Percentiles rank a stretch among this genome's conserved stretches.
Conservation (phyloP, 2,113 vertebrate species). For the Lanius collurio region DNA sequence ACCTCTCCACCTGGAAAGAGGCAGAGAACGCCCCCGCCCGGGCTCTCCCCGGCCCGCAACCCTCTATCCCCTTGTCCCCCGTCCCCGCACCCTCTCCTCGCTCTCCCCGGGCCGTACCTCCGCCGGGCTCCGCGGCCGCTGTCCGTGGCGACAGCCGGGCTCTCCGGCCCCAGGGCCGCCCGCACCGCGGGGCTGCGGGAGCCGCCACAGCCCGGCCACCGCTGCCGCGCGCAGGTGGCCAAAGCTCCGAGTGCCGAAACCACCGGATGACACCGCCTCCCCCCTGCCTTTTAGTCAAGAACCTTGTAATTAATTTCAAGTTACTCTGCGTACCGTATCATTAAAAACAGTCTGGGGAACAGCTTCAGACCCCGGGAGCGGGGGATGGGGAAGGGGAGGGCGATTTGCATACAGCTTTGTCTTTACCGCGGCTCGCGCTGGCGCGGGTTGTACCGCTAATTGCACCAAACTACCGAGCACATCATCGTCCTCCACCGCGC, state of each 20-base stretch:
- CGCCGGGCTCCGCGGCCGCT: background rate
- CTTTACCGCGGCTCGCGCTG: slow-evolving; percentile 30
- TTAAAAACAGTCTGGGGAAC: slow-evolving; percentile 59
- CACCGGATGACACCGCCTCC: slow-evolving; percentile 47
- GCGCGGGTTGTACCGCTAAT: slow-evolving; percentile 62
- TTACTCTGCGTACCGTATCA: slow-evolving; percentile 56
- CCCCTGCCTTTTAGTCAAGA: slow-evolving; percentile 53
- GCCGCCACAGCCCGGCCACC: background rate
- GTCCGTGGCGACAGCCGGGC: background rate
- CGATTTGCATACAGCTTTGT: slow-evolving; percentile 77
- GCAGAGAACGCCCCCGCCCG: background rate
- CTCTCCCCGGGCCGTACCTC: background rate
- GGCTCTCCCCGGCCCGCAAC: background rate
- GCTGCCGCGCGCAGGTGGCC: slow-evolving; percentile 75
- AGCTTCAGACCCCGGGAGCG: background rate
- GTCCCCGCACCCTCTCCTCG: background rate
- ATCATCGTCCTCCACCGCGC: slow-evolving; percentile 13
- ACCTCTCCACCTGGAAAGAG: background rate
- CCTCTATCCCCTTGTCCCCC: background rate
- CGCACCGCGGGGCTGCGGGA: background rate
- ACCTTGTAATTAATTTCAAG: slow-evolving; percentile 74
- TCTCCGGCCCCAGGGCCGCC: background rate
- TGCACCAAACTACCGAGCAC: slow-evolving; percentile 49
- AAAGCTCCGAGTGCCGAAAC: slow-evolving; percentile 25
- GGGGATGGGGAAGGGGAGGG: background rate